These are phyloP conservation scores for Pristionchus arcanus DNA, from an alignment of 2,888 invertebrate species.

Conservation along the genomic window DNA sequence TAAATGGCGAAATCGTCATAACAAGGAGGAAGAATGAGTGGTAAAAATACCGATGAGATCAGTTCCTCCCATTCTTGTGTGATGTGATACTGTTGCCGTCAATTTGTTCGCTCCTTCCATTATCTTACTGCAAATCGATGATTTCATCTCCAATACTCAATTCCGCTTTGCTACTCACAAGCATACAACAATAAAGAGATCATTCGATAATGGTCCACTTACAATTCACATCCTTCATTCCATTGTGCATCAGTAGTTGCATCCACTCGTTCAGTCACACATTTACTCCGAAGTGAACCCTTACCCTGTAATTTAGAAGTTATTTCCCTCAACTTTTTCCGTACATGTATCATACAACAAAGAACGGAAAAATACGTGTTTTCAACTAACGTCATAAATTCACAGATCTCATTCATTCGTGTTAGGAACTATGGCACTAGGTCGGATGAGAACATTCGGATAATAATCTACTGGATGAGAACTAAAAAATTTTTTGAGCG, in stretches of 20 bases:
- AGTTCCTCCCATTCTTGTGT: slow-evolving; percentile 47
- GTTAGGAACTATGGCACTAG: no score
- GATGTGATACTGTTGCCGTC: slow-evolving; percentile 44
- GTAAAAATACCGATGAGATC: slow-evolving; percentile 40
- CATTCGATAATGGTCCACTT: slow-evolving; percentile 56
- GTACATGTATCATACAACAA: neutral
- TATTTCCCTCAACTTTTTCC: neutral
- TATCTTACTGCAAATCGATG: slow-evolving; percentile 41
- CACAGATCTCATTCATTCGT: neutral
- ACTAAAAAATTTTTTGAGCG: no score
- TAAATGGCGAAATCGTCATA: neutral
- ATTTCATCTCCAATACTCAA: slow-evolving; percentile 4
- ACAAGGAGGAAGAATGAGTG: neutral
- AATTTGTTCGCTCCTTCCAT: slow-evolving; percentile 51
- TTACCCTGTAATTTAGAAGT: slow-evolving; percentile 15
- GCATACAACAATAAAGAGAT: neutral
- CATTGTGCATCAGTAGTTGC: slow-evolving; percentile 69
- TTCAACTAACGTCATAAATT: neutral
- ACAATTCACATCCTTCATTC: slow-evolving; percentile 78
- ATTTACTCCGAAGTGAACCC: slow-evolving; percentile 64
- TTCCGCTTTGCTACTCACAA: neutral
- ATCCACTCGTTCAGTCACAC: slow-evolving; percentile 62
- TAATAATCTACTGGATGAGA: no score
- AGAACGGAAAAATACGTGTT: neutral
- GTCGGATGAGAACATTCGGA: no score